Percentiles rank a stretch among this genome's conserved stretches.
Conservation (phyloP, 2,113 vertebrate genomes). For the Cathartes aura region DNA sequence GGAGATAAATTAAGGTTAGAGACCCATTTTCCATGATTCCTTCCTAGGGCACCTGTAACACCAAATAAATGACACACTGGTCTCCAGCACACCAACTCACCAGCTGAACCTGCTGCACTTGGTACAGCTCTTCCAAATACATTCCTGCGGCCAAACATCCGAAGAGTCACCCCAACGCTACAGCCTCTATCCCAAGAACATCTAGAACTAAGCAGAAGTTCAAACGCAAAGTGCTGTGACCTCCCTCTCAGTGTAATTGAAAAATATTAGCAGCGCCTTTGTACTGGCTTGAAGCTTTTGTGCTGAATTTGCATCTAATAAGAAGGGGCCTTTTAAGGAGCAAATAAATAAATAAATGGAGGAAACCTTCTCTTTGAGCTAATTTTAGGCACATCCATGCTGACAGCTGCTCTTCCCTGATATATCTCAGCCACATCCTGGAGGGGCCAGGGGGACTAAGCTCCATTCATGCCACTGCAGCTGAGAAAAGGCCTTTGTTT, state of each 20-base stretch:
- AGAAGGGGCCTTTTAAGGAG: conserved; percentile 41
- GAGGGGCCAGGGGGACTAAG: neutral
- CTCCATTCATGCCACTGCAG: neutral
- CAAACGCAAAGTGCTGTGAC: neutral
- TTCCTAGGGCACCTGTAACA: neutral
- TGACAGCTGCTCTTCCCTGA: conserved; percentile 59
- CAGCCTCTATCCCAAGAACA: neutral
- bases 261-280: conserved; percentile 1
- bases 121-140: neutral
- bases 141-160: neutral
- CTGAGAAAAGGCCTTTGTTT: conserved; percentile 29
- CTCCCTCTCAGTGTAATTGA: neutral
- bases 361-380: conserved; percentile 67
- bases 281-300: conserved; percentile 4
- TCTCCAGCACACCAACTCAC: neutral
- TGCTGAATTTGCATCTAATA: conserved; percentile 52
- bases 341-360: conserved; percentile 68
- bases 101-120: neutral
- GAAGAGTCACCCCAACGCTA: neutral
- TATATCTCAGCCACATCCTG: conserved; percentile 56
- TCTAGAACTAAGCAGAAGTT: neutral
- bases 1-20: neutral
- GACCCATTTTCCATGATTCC: neutral
- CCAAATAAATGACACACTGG: neutral
- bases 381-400: conserved; percentile 59